Evolutionary conservation across 53 echinoderm and acorn worm genomes (phyloP).

Genomic region (Actinopyga echinites): DNA sequence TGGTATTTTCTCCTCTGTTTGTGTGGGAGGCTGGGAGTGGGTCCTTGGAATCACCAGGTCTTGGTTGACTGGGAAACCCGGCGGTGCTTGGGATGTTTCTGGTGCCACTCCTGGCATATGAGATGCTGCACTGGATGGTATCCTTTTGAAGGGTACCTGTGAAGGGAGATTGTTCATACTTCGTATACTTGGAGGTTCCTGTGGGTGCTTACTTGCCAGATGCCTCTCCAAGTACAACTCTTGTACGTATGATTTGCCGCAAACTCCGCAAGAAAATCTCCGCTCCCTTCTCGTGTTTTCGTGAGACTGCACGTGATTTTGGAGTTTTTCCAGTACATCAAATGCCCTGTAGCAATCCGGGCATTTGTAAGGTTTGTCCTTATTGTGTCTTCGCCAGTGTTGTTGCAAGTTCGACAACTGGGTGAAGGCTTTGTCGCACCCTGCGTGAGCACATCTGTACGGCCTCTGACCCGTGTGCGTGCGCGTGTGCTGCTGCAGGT

Average conservation of each 20-base stretch:
- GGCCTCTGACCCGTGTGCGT: conserved; percentile 95
- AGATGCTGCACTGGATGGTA: conserved; percentile 38
- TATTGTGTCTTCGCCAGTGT: conserved; percentile 94
- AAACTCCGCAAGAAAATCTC: conserved; percentile 83
- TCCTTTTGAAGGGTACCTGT: conserved; percentile 56
- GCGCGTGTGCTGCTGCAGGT: conserved; percentile 96
- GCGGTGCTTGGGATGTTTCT: conserved; percentile 25
- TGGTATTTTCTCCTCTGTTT: background rate
- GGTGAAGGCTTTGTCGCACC: conserved; percentile 95
- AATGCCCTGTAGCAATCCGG: conserved; percentile 94
- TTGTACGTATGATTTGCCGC: conserved; percentile 88
- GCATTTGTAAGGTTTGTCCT: conserved; percentile 98
- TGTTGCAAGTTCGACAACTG: conserved; percentile 95
- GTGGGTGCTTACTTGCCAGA: conserved; percentile 88
- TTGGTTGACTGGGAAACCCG: conserved; percentile 18
- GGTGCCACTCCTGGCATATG: conserved; percentile 23
- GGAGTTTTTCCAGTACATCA: conserved; percentile 87
- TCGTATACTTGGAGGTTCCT: conserved; percentile 18
- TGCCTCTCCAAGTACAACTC: conserved; percentile 96
- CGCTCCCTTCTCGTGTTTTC: conserved; percentile 90
- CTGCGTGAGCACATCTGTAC: conserved; percentile 77
- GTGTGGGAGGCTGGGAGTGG: background rate
- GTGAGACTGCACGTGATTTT: conserved; percentile 86
- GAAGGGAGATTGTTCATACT: conserved; percentile 30
- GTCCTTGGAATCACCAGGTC: conserved; percentile 4